phyloP scores from a whole-genome alignment of 1,140 invertebrate genomes.

The Camponotus vicinus region DNA sequence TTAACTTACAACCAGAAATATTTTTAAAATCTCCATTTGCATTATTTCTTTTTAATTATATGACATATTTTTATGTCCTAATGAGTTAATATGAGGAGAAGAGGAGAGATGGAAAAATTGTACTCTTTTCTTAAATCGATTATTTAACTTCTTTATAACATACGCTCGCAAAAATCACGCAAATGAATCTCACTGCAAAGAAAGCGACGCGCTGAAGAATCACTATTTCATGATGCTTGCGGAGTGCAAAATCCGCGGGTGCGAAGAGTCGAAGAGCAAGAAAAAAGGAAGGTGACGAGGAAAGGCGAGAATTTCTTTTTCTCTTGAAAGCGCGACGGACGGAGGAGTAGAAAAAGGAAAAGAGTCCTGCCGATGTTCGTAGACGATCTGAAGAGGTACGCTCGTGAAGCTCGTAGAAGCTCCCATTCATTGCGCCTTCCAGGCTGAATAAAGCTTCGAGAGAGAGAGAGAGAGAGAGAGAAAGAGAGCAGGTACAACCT shows the following conservation, averaged over 20 bases:
- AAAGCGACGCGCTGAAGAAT: slow-evolving; percentile 1
- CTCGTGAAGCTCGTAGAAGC: slow-evolving; percentile 58
- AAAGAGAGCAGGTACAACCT: slow-evolving; percentile 32
- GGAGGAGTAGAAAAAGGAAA: slow-evolving; percentile 24
- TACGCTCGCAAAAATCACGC: not conserved
- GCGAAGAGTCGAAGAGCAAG: slow-evolving; percentile 42
- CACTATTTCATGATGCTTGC: not conserved
- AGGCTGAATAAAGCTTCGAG: slow-evolving; percentile 63
- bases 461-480: slow-evolving; percentile 7
- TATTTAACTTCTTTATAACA: not conserved
- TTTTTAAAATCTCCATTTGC: not conserved
- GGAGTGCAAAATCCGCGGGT: slow-evolving; percentile 28
- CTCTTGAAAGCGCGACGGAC: slow-evolving; percentile 39
- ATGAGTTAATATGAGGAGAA: not conserved
- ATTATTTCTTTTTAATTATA: not conserved
- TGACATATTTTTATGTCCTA: not conserved
- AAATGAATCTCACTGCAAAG: slow-evolving; percentile 21
- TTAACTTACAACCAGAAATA: not conserved
- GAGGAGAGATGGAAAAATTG: not conserved
- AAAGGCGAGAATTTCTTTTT: slow-evolving; percentile 63
- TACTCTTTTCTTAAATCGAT: not conserved
- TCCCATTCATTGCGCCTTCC: slow-evolving; percentile 62
- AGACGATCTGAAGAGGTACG: slow-evolving; percentile 48
- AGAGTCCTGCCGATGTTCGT: slow-evolving; percentile 52
- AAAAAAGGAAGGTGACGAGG: slow-evolving; percentile 34